Evolutionary conservation across 1,140 invertebrate genomes (phyloP).

Genomic region (Diploscapter pachys): DNA sequence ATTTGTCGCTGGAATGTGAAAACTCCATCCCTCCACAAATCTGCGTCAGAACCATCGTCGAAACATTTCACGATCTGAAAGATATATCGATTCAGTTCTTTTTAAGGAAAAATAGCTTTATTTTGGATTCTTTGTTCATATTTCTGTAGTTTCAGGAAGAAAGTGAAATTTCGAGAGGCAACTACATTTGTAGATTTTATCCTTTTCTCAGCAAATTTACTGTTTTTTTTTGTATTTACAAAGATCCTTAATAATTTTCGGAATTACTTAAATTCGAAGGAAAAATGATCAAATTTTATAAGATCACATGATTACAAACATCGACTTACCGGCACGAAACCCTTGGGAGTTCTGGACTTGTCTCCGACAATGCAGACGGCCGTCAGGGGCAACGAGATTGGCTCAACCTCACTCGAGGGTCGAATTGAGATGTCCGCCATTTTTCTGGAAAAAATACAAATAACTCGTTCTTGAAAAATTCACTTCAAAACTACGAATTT

Average conservation of each 20-base stretch:
- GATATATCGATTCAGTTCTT: background rate
- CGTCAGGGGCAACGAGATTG: slow-evolving; percentile 16
- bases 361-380: slow-evolving; percentile 39
- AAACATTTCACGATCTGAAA: slow-evolving; percentile 33
- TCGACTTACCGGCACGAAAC: slow-evolving; percentile 34
- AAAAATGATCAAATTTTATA: slow-evolving; percentile 1
- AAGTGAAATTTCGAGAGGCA: too few relatives aligned
- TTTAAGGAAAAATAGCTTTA: too few relatives aligned
- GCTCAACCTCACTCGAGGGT: too few relatives aligned
- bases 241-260: background rate
- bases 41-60: slow-evolving; percentile 36
- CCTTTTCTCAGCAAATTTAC: too few relatives aligned
- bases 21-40: slow-evolving; percentile 37
- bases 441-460: too few relatives aligned
- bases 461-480: too few relatives aligned
- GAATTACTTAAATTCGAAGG: background rate
- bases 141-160: too few relatives aligned
- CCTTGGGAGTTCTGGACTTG: slow-evolving; percentile 27
- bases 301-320: slow-evolving; percentile 3
- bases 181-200: too few relatives aligned
- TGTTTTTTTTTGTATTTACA: background rate
- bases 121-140: too few relatives aligned
- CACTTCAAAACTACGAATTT: too few relatives aligned
- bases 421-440: too few relatives aligned
- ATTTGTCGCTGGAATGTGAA: slow-evolving; percentile 28